Evolutionary conservation across 2,797 vertebrate species (phyloP).

Genomic region (Cirrhinus mrigala): DNA sequence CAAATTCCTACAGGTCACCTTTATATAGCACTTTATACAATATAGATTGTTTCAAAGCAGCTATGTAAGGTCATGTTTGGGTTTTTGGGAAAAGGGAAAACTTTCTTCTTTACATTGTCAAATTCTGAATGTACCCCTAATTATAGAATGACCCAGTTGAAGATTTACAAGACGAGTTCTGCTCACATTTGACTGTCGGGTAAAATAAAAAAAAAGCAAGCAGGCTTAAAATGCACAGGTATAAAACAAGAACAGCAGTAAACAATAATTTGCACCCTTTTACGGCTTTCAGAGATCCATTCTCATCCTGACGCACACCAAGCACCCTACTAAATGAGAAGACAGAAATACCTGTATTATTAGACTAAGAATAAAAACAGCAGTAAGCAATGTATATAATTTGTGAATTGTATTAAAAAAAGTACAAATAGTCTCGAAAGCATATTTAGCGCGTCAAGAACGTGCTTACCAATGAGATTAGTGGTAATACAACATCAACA

Average conservation of each 20-base stretch:
- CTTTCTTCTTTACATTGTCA: no score
- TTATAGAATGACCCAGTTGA: no score
- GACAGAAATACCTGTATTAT: not conserved
- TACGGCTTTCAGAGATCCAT: no score
- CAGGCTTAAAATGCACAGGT: not conserved
- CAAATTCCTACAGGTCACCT: no score
- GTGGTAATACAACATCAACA: slow-evolving; percentile 23
- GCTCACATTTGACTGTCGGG: not conserved
- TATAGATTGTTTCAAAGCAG: no score
- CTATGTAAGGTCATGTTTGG: no score
- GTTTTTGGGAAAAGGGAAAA: no score
- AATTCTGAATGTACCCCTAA: no score
- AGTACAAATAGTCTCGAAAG: not conserved
- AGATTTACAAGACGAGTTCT: not conserved
- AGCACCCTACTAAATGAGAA: not conserved
- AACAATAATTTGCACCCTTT: not conserved
- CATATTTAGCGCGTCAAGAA: slow-evolving; percentile 8
- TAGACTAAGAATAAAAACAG: not conserved
- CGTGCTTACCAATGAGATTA: slow-evolving; percentile 26
- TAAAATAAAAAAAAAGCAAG: not conserved
- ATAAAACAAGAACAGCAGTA: not conserved
- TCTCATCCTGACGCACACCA: not conserved
- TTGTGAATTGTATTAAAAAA: not conserved
- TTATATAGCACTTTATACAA: no score
- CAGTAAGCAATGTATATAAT: not conserved